Conservation (phyloP, 2,113 vertebrate genomes). For the Hippocampus comes region DNA sequence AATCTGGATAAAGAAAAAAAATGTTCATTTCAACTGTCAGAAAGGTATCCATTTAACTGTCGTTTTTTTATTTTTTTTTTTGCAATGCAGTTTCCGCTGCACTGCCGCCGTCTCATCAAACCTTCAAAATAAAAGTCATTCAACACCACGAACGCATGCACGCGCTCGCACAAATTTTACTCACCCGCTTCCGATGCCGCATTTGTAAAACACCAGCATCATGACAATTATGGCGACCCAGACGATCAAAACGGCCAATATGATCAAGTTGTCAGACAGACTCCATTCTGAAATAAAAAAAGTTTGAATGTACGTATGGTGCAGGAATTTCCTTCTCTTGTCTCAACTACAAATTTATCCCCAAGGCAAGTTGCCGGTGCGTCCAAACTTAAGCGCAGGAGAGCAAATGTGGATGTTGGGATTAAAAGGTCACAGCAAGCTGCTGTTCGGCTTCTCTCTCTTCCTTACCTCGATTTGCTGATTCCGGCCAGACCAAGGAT, state of each 20-base stretch:
- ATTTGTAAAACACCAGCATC: conserved; percentile 10
- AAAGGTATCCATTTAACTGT: background rate
- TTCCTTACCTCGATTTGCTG: conserved; percentile 2
- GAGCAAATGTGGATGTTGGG: background rate
- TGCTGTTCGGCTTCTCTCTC: background rate
- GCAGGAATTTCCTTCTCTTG: background rate
- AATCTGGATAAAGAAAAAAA: background rate
- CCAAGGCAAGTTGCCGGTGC: background rate
- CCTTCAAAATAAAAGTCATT: too few species aligned
- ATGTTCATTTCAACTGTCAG: background rate
- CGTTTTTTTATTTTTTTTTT: background rate
- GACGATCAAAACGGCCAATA: background rate
- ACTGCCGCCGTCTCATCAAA: too few species aligned
- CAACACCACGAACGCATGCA: background rate
- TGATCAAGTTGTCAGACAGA: background rate
- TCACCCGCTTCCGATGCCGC: conserved; percentile 31
- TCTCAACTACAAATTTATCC: too few species aligned
- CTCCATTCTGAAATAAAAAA: conserved; percentile 18
- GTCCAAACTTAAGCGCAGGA: background rate
- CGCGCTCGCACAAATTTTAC: background rate
- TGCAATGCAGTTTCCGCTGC: too few species aligned
- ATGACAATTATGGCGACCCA: conserved; percentile 1
- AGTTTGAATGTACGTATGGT: background rate
- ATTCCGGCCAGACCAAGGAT: background rate
- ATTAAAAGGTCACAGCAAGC: background rate